A percentile compares a stretch with the other conserved stretches of the same genome.
phyloP scores from a whole-genome alignment of 2,797 vertebrate species.

The Micropoecilia bifurca region DNA sequence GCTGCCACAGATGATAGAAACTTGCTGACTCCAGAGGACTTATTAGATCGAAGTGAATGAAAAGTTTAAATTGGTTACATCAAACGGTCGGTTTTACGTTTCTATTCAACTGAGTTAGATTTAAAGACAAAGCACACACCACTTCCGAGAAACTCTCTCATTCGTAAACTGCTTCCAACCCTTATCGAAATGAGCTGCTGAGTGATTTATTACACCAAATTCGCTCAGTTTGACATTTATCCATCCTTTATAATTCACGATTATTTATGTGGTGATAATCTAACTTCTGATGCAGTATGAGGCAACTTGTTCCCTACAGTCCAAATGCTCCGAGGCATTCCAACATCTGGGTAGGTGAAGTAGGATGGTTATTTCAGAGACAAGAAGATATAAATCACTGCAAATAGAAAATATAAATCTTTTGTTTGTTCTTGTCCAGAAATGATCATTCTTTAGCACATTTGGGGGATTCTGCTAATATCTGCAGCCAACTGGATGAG shows the following conservation, averaged over 20 bases:
- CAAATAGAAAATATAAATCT: constrained; percentile 2
- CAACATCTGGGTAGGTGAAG: not conserved
- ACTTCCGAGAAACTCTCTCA: constrained; percentile 1
- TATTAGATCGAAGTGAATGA: not conserved
- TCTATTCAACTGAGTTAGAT: not conserved
- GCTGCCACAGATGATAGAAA: constrained; percentile 32
- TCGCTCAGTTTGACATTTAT: constrained; percentile 7
- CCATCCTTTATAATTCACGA: not conserved
- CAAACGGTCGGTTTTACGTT: not conserved
- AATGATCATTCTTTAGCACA: not conserved
- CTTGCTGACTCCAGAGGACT: constrained; percentile 6
- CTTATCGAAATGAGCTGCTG: constrained; percentile 18
- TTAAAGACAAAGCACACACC: constrained; percentile 8
- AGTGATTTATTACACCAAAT: constrained; percentile 20
- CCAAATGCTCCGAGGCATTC: not conserved
- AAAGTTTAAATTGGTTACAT: not conserved
- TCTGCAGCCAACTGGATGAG: constrained; percentile 4
- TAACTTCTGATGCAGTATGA: constrained; percentile 8
- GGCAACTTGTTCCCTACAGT: not conserved
- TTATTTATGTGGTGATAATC: constrained; percentile 11
- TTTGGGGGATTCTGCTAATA: constrained; percentile 17
- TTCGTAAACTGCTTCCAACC: not conserved
- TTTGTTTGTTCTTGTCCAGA: constrained; percentile 16
- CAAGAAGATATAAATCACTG: not conserved
- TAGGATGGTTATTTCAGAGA: not conserved